phyloP scores from a whole-genome alignment of 2,797 vertebrate genomes.

The Pangasius sanitwongsei region DNA sequence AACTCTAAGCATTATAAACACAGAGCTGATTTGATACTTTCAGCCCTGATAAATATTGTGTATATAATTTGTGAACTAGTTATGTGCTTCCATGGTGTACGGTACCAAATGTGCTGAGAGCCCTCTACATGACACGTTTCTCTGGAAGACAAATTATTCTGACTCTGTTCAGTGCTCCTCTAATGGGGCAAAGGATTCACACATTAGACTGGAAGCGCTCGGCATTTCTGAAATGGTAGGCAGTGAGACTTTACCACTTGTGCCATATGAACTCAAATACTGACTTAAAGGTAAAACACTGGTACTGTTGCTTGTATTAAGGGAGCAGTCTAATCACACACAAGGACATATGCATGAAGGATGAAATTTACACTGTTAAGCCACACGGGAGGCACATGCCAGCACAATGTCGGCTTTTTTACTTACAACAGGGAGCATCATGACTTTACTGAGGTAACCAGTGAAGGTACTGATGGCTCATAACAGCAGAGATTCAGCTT shows the following conservation, averaged over 20 bases:
- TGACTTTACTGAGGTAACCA: neutral
- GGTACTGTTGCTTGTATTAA: neutral
- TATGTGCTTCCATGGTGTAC: neutral
- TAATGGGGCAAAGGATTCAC: conserved; percentile 7
- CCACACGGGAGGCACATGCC: neutral
- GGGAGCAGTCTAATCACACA: neutral
- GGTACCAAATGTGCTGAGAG: neutral
- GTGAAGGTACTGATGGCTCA: neutral
- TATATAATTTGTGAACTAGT: neutral
- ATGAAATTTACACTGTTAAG: neutral
- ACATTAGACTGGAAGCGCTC: neutral
- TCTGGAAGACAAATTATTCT: conserved; percentile 14
- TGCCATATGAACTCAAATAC: neutral
- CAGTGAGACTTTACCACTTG: neutral
- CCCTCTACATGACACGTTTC: neutral
- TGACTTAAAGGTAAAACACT: neutral
- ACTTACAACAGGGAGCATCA: neutral
- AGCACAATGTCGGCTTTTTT: neutral
- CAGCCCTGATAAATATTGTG: neutral
- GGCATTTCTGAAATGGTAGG: neutral
- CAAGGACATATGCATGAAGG: neutral
- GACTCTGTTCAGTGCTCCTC: conserved; percentile 8
- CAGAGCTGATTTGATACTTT: neutral
- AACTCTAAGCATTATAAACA: neutral
- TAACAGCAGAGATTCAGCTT: neutral